Percentiles rank a stretch among this genome's conserved stretches.
Evolutionary conservation across 2,888 invertebrate genomes (phyloP).

Genomic region (Drosophila tripunctata): DNA sequence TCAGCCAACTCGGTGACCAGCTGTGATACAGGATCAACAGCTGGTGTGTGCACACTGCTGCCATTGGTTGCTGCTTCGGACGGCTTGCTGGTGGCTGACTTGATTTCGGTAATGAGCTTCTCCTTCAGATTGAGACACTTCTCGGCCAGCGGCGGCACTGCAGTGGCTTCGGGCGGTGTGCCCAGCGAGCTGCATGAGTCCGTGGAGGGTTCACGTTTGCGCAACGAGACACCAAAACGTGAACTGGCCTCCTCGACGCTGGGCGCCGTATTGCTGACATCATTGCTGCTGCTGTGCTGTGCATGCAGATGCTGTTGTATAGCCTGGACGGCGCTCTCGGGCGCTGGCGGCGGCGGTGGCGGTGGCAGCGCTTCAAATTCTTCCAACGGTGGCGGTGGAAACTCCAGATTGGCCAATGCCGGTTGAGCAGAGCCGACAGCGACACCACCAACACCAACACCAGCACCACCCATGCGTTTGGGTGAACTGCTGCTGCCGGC

Average conservation of each 20-base stretch:
- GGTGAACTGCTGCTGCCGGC: conserved; percentile 90
- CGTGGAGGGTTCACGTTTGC: conserved; percentile 88
- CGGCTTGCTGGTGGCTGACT: conserved; percentile 85
- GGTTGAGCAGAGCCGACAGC: conserved; percentile 86
- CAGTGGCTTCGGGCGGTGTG: conserved; percentile 84
- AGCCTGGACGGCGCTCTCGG: conserved; percentile 62
- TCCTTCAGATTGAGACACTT: conserved; percentile 87
- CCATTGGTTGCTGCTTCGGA: conserved; percentile 67
- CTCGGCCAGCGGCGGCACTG: conserved; percentile 24
- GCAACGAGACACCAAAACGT: conserved; percentile 89
- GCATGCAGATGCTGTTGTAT: conserved; percentile 67
- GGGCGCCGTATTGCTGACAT: conserved; percentile 87
- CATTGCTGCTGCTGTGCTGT: conserved; percentile 83
- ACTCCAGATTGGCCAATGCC: conserved; percentile 92
- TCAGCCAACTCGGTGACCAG: conserved; percentile 94
- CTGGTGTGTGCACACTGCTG: conserved; percentile 85
- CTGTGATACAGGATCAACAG: conserved; percentile 90
- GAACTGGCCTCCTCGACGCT: conserved; percentile 90
- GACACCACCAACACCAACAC: conserved; percentile 31
- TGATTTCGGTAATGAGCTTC: conserved; percentile 93
- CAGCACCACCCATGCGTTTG: too few relatives aligned
- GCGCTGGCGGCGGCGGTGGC: conserved; percentile 75
- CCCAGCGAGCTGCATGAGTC: conserved; percentile 86
- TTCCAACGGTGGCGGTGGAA: conserved; percentile 93
- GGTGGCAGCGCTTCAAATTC: conserved; percentile 85